Percentiles rank a stretch among this genome's conserved stretches.
These are phyloP conservation scores for Perizoma affinitatum DNA, from an alignment of 2,888 invertebrate species.

Conservation along the genomic window DNA sequence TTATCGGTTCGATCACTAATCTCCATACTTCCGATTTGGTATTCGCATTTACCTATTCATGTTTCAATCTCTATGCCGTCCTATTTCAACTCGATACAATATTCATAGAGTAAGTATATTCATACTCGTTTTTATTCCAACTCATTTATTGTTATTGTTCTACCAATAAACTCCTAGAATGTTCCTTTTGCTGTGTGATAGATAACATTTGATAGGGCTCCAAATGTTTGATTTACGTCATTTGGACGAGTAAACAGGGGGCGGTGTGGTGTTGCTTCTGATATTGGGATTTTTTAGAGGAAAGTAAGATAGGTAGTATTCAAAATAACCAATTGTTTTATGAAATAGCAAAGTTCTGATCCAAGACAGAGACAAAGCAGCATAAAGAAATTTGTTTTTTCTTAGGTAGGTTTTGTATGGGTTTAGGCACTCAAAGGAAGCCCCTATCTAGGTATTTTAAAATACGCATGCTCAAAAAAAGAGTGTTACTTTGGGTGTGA, in stretches of 20 bases:
- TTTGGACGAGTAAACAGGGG: neutral
- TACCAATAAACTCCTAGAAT: neutral
- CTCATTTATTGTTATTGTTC: neutral
- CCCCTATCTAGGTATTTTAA: too few relatives aligned
- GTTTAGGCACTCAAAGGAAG: too few relatives aligned
- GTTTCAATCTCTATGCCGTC: slow-evolving; percentile 8
- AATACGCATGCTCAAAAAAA: too few relatives aligned
- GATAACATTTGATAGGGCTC: too few relatives aligned
- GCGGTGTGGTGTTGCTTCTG: neutral
- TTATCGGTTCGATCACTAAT: neutral
- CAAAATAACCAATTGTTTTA: too few relatives aligned
- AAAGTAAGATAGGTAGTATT: too few relatives aligned
- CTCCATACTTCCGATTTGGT: slow-evolving; percentile 10
- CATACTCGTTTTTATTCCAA: neutral
- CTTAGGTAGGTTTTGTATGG: too few relatives aligned
- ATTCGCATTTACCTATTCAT: slow-evolving; percentile 13
- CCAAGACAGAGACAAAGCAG: too few relatives aligned
- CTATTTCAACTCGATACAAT: slow-evolving; percentile 16
- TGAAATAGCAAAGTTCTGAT: too few relatives aligned
- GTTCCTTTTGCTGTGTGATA: neutral
- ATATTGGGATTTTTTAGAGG: too few relatives aligned
- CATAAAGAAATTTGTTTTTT: too few relatives aligned
- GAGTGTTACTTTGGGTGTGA: too few relatives aligned
- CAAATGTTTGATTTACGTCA: neutral
- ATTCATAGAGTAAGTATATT: slow-evolving; percentile 9